Percentiles rank a stretch among this genome's conserved stretches.
Evolutionary conservation across 2,888 invertebrate genomes (phyloP).

Genomic region (Zele albiditarsus): DNA sequence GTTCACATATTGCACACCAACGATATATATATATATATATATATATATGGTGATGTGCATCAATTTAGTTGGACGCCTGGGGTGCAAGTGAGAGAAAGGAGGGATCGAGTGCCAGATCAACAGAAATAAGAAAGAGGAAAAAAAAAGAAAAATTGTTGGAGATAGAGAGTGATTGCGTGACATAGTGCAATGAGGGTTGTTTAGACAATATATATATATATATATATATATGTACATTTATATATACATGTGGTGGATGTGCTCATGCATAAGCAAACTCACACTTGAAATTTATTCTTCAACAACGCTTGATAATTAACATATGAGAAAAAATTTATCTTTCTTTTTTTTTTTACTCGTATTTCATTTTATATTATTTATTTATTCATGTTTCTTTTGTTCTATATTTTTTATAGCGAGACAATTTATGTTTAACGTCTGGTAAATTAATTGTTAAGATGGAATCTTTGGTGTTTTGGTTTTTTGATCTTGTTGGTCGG

Average conservation of each 20-base stretch:
- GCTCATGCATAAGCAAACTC: slow-evolving; percentile 44
- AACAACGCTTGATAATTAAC: neutral
- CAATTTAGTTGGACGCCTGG: slow-evolving; percentile 54
- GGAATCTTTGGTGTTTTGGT: no score
- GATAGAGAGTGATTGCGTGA: slow-evolving; percentile 37
- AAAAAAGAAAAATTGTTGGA: slow-evolving; percentile 27
- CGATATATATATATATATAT: neutral
- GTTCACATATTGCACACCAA: slow-evolving; percentile 30
- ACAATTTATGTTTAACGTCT: no score
- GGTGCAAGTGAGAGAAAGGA: slow-evolving; percentile 57
- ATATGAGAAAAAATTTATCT: neutral
- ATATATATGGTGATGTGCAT: slow-evolving; percentile 43
- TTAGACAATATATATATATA: neutral
- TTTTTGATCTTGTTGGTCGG: no score
- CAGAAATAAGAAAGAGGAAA: neutral
- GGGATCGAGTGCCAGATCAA: slow-evolving; percentile 56
- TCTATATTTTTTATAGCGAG: no score
- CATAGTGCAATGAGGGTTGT: slow-evolving; percentile 36
- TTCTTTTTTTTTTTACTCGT: neutral
- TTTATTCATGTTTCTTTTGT: neutral
- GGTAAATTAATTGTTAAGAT: no score
- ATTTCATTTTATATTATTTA: slow-evolving; percentile 6
- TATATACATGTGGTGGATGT: slow-evolving; percentile 26
- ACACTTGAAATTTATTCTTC: slow-evolving; percentile 17
- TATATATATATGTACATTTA: neutral